phyloP scores from a whole-genome alignment of 1,140 invertebrate genomes.

The Meloidogyne hapla region DNA sequence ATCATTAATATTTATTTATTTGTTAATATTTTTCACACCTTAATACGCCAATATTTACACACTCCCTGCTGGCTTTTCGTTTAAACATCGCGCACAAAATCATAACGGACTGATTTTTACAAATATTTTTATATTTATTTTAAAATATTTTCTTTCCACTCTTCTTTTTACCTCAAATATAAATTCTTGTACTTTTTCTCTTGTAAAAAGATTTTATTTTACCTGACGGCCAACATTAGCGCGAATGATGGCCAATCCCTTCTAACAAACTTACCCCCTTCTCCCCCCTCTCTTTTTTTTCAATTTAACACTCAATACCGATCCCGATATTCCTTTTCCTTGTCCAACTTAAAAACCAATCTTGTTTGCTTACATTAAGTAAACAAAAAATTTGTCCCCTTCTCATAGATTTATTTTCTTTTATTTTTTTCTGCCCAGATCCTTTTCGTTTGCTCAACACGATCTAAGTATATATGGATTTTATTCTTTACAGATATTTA shows the following conservation, averaged over 20 bases:
- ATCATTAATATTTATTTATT: not conserved
- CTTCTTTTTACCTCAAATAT: not conserved
- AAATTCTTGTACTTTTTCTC: not conserved
- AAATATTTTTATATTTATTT: not conserved
- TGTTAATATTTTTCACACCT: not conserved
- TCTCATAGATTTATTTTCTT: not conserved
- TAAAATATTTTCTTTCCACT: not conserved
- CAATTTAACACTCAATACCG: too few species aligned
- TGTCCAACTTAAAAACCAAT: not conserved
- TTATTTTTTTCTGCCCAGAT: not conserved
- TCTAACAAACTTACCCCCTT: not conserved
- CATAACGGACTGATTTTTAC: not conserved
- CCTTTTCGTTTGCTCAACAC: not conserved
- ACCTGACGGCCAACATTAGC: too few species aligned
- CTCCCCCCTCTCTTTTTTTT: not conserved
- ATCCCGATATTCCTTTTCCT: not conserved
- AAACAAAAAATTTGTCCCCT: not conserved
- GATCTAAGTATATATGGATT: too few species aligned
- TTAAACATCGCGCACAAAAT: constrained; percentile 1
- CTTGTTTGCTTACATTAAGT: not conserved
- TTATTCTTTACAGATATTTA: not conserved
- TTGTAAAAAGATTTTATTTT: too few species aligned
- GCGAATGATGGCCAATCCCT: not conserved
- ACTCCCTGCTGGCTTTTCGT: not conserved
- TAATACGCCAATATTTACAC: not conserved